Evolutionary conservation across 2,888 invertebrate genomes (phyloP), one percentile per base, ranked within the genome.

Genomic region (Operophtera brumata): DNA sequence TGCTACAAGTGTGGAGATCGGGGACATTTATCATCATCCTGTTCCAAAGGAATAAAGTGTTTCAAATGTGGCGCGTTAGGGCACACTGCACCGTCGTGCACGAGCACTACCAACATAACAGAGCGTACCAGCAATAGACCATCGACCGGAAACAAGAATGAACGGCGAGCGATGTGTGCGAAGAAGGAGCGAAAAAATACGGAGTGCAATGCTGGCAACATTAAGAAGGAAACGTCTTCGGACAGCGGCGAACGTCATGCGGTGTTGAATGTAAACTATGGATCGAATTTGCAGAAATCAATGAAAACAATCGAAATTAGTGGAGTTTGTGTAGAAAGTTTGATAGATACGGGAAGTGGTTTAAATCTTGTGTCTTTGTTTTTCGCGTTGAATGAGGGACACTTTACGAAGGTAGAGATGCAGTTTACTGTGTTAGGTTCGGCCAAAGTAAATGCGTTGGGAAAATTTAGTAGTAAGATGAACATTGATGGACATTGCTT

Each of bases 21-120:
- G 26, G 26, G 26, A 9, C 41, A 41, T n/a, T 4, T 41, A n/a
- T 20, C 41, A 26, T 20, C 28, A 8, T 14, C 40, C 8, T 40
- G 30, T 10, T 6, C 30, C 30, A 30, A 30, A 30, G 30, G 30
- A 30, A 30, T 30, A 8, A 30, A 30, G 40, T 26, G 2, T 26
- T 25, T 41, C 26, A 41, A 41, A 41, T 41, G 41, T 41, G 41
- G 41, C 26, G 26, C 28, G n/a, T 25, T 26, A 26, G 41, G 41
- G 11, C 41, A 41, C n/a, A 26, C 26, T 1, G 28, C 28, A 26
- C 41, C 28, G 11, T 2, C 8, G n/a, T 41, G 41, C 11, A 41
- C 41, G 0, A 41, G 2, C n/a, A 34, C 34, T 26, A 41, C 41
- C 41, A 41, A 41, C 41, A 20, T n/a, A 41, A 26, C 20, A 10